A percentile compares a stretch with the other conserved stretches of the same genome.
phyloP scores from a whole-genome alignment of 2,888 invertebrate species.

The Branchellion lobata region DNA sequence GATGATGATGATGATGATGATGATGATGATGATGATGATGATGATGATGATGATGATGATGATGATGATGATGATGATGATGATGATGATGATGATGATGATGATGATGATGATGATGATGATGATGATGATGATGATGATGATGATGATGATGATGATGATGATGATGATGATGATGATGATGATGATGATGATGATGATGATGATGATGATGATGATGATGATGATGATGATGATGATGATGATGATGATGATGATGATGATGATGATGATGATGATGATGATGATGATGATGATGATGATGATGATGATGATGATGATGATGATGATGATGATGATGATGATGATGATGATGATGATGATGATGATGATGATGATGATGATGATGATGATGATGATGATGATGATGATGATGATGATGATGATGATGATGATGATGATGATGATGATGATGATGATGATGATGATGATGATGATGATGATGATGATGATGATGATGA shows the following conservation, averaged over 20 bases:
- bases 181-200: constrained; percentile 29
- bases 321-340: constrained; percentile 15
- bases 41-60: constrained; percentile 33
- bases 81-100: constrained; percentile 30
- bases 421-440: not conserved
- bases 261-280: constrained; percentile 30
- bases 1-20: constrained; percentile 29
- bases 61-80: not conserved
- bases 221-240: constrained; percentile 33
- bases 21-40: not conserved
- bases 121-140: constrained; percentile 24
- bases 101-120: constrained; percentile 7
- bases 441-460: constrained; percentile 30
- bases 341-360: constrained; percentile 18
- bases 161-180: constrained; percentile 18
- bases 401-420: constrained; percentile 33
- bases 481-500: constrained; percentile 24
- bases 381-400: not conserved
- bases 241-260: not conserved
- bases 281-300: constrained; percentile 7
- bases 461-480: constrained; percentile 7
- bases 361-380: constrained; percentile 29
- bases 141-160: constrained; percentile 15
- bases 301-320: constrained; percentile 24
- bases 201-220: not conserved